Percentiles rank a stretch among this genome's conserved stretches.
phyloP scores from a whole-genome alignment of 2,113 vertebrate species.

The Nannospalax galili region DNA sequence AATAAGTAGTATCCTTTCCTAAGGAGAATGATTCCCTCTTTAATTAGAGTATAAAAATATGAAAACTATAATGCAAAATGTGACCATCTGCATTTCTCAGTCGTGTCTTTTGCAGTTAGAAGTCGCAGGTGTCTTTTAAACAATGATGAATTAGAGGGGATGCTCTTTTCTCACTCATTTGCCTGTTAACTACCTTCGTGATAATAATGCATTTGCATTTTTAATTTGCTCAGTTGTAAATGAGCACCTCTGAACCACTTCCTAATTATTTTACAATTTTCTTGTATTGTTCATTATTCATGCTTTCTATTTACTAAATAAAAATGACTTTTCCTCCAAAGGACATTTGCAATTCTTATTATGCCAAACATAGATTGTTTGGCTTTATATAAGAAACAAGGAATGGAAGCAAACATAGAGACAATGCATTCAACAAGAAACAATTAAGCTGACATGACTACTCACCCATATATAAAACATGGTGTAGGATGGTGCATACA shows the following conservation, averaged over 20 bases:
- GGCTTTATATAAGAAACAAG: slow-evolving; percentile 68
- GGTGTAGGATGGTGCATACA: neutral
- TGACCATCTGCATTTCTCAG: slow-evolving; percentile 82
- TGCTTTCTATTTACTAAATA: slow-evolving; percentile 85
- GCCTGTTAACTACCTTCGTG: slow-evolving; percentile 85
- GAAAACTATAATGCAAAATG: slow-evolving; percentile 77
- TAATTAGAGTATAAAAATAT: slow-evolving; percentile 77
- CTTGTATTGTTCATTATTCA: slow-evolving; percentile 85
- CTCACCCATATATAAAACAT: neutral
- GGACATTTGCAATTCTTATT: slow-evolving; percentile 81
- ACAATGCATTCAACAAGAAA: slow-evolving; percentile 31
- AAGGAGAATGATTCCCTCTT: slow-evolving; percentile 46
- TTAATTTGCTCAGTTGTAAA: slow-evolving; percentile 88
- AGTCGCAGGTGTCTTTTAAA: slow-evolving; percentile 85
- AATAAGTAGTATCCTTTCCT: slow-evolving; percentile 63
- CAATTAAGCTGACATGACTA: neutral
- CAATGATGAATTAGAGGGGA: slow-evolving; percentile 86
- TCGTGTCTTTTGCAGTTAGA: slow-evolving; percentile 81
- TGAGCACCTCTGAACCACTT: slow-evolving; percentile 84
- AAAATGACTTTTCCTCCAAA: slow-evolving; percentile 83
- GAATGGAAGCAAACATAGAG: slow-evolving; percentile 25
- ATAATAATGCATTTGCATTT: slow-evolving; percentile 88
- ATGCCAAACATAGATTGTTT: slow-evolving; percentile 69
- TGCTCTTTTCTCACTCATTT: slow-evolving; percentile 78
- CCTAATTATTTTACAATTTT: slow-evolving; percentile 87